A percentile compares a stretch with the other conserved stretches of the same genome.
Evolutionary conservation across 2,888 invertebrate species (phyloP).

Genomic region (Bursaphelenchus okinawaensis): DNA sequence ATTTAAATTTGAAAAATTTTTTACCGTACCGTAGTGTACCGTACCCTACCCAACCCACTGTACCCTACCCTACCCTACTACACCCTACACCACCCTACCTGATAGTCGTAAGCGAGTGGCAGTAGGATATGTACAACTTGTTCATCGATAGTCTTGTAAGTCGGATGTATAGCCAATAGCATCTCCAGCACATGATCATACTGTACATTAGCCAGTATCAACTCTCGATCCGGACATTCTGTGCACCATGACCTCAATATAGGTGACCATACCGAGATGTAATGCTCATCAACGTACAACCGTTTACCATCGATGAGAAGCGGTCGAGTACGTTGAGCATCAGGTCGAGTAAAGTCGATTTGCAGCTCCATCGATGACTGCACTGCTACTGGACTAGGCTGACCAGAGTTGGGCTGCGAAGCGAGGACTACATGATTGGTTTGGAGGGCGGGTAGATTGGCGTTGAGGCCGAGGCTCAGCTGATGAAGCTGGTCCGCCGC

Average conservation of each 20-base stretch:
- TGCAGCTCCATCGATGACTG: slow-evolving; percentile 25
- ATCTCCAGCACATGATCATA: slow-evolving; percentile 56
- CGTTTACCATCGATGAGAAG: slow-evolving; percentile 52
- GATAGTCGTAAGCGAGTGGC: slow-evolving; percentile 57
- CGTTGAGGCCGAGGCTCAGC: not conserved
- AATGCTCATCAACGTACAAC: slow-evolving; percentile 57
- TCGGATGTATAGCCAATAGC: slow-evolving; percentile 56
- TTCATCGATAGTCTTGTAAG: slow-evolving; percentile 55
- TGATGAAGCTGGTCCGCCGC: not conserved
- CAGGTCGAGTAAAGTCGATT: slow-evolving; percentile 53
- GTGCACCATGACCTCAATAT: slow-evolving; percentile 50
- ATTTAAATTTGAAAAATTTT: not conserved
- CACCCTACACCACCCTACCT: too few relatives aligned
- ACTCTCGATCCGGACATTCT: slow-evolving; percentile 56
- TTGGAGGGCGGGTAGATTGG: not conserved
- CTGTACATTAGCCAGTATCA: slow-evolving; percentile 57
- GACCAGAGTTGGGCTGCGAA: not conserved
- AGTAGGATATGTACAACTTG: slow-evolving; percentile 54
- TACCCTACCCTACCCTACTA: too few relatives aligned
- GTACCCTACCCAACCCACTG: too few relatives aligned
- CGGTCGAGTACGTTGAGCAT: slow-evolving; percentile 52
- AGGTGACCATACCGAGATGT: slow-evolving; percentile 34
- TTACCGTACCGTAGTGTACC: too few relatives aligned
- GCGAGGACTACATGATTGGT: not conserved
- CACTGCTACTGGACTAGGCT: not conserved